phyloP scores from a whole-genome alignment of 1,140 invertebrate species.

The Caenorhabditis tropicalis region DNA sequence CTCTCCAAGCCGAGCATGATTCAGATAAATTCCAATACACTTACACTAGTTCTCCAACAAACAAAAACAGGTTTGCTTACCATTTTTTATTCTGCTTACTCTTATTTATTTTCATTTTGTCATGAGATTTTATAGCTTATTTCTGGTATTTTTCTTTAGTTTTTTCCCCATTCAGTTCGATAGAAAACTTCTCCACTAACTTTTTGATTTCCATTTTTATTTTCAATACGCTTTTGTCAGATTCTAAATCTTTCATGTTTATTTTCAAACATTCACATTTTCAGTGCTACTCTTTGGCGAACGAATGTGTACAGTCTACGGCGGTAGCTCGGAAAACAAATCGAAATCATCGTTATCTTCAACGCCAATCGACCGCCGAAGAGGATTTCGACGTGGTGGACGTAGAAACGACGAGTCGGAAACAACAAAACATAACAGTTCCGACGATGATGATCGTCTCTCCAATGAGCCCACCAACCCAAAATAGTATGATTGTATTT shows the following conservation, averaged over 20 bases:
- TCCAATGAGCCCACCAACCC: neutral
- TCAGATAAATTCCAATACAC: neutral
- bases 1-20: constrained; percentile 26
- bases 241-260: neutral
- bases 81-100: neutral
- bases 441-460: constrained; percentile 21
- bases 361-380: constrained; percentile 28
- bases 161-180: neutral
- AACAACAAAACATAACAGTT: neutral
- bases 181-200: neutral
- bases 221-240: neutral
- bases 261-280: neutral
- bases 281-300: constrained; percentile 41
- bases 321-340: neutral
- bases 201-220: constrained; percentile 23
- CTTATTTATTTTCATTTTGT: constrained; percentile 24
- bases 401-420: neutral
- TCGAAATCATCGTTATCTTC: constrained; percentile 6
- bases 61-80: constrained; percentile 18
- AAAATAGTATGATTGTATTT: constrained; percentile 41
- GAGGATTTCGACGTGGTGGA: constrained; percentile 26
- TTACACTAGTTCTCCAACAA: constrained; percentile 33
- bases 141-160: constrained; percentile 7
- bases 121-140: constrained; percentile 13
- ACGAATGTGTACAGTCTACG: constrained; percentile 38